Base-by-base conservation (phyloP, 1,140 invertebrate species). In the Drosophila equinoxialis region DNA sequence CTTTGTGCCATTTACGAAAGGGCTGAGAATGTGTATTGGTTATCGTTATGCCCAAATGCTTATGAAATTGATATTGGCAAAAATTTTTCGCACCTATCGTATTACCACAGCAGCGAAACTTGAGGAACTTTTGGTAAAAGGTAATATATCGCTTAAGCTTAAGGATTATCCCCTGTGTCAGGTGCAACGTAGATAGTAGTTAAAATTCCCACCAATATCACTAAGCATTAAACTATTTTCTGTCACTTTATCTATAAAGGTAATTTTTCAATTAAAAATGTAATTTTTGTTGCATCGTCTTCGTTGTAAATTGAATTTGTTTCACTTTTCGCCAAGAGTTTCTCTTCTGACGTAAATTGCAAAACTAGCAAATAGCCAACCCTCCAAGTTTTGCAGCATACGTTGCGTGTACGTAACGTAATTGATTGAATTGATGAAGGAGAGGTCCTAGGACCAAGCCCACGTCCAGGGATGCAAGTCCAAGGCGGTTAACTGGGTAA, bases 11-110 rank as follows among this genome's bases (percentile, higher is more conserved):
- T 92, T 92, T 64, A 90, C 91, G 0, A 86, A 83, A 58, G 92
- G 92, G 11, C 66, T 92, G 58, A 75, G 92, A 48, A 92, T 89
- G 79, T 92, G 92, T 58, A 90, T 92, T 20, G 92, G 92, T 14
- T 90, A 91, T 55, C 81, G 87, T 0, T 91, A 91, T 74, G 90
- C 90, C 6, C 68, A 78, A 48, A 75, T 91, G 62, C 63, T 91
- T 30, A 91, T 91, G 90, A 90, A 91, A 45, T 20, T 91, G 57
- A 63, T 91, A 33, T 33, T 91, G 55, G 90, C 81, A 26, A 89
- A 81, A 55, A 89, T 91, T 60, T 91, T 91, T 72, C 79, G 77
- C 23, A 71, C 75, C 10, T 91, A 83, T 68, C 84, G 84, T 30
- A 89, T 91, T 7, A 63, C 48, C 39, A 90, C 90, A 4, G 66